Conservation (phyloP, 2,888 invertebrate genomes). For the Hylaea fasciaria region DNA sequence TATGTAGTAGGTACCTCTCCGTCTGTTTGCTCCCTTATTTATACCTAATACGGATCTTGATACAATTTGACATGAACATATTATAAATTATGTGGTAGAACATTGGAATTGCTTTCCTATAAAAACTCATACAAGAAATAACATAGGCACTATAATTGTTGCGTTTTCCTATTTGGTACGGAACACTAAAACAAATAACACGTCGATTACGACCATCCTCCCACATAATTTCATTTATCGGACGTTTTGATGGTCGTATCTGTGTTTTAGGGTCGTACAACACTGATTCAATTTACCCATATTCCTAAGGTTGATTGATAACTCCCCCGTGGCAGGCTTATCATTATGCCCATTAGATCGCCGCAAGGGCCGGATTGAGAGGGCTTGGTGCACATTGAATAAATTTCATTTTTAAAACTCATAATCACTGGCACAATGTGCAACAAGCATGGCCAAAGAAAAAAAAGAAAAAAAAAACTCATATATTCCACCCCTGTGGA, state of each 20-base stretch:
- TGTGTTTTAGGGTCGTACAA: slow-evolving; percentile 27
- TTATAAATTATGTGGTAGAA: too few species aligned
- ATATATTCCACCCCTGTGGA: too few species aligned
- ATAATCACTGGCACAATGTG: too few species aligned
- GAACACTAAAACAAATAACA: background rate
- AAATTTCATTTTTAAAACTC: too few species aligned
- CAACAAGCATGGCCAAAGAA: too few species aligned
- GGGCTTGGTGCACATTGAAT: background rate
- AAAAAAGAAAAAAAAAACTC: too few species aligned
- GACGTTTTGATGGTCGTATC: slow-evolving; percentile 26
- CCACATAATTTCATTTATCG: slow-evolving; percentile 22
- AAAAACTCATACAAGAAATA: too few species aligned
- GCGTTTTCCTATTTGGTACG: background rate
- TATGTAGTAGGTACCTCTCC: too few species aligned
- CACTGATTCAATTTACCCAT: slow-evolving; percentile 34
- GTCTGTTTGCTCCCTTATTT: too few species aligned
- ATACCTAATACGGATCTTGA: too few species aligned
- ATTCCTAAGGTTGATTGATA: slow-evolving; percentile 32
- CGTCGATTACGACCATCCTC: background rate
- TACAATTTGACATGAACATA: too few species aligned
- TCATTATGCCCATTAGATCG: slow-evolving; percentile 32
- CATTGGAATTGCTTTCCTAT: too few species aligned
- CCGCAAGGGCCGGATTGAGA: slow-evolving; percentile 7
- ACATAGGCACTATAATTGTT: background rate
- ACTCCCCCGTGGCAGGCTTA: slow-evolving; percentile 28